These are phyloP conservation scores for Eupleurogrammus muticus DNA, from an alignment of 2,797 vertebrate species.

Conservation along the genomic window DNA sequence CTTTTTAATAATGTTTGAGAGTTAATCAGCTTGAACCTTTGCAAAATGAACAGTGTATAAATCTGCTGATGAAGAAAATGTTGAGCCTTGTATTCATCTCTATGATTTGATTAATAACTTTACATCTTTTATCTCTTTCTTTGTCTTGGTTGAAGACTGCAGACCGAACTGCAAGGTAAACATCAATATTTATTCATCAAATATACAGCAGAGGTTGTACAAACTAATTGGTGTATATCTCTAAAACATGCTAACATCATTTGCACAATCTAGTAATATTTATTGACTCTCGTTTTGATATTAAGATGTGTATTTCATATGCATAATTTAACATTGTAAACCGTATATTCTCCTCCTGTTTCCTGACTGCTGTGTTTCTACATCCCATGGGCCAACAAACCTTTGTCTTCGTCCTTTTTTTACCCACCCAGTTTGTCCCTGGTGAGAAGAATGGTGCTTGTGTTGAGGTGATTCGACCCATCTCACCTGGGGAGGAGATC, in stretches of 20 bases:
- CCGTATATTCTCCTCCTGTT: slow-evolving; percentile 5
- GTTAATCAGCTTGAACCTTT: slow-evolving; percentile 47
- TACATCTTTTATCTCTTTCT: slow-evolving; percentile 16
- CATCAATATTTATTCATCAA: background rate
- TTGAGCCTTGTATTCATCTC: background rate
- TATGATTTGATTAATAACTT: slow-evolving; percentile 40
- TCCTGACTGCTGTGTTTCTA: slow-evolving; percentile 13
- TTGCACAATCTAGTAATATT: background rate
- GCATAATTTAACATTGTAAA: background rate
- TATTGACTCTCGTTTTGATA: background rate
- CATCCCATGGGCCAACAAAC: slow-evolving; percentile 47
- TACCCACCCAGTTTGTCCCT: slow-evolving; percentile 88
- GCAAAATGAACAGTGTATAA: slow-evolving; percentile 21
- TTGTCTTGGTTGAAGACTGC: slow-evolving; percentile 85
- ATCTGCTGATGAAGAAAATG: slow-evolving; percentile 16
- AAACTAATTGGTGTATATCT: background rate
- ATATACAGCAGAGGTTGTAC: background rate
- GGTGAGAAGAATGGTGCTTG: slow-evolving; percentile 92
- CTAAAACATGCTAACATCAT: background rate
- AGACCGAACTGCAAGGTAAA: slow-evolving; percentile 95
- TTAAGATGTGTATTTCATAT: slow-evolving; percentile 1
- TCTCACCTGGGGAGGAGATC: slow-evolving; percentile 93
- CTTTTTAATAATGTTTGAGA: slow-evolving; percentile 25
- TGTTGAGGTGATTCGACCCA: slow-evolving; percentile 92
- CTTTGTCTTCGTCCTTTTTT: slow-evolving; percentile 58